Base-by-base conservation (phyloP, 2,888 invertebrate species). In the Sphaerophoria rueppellii region DNA sequence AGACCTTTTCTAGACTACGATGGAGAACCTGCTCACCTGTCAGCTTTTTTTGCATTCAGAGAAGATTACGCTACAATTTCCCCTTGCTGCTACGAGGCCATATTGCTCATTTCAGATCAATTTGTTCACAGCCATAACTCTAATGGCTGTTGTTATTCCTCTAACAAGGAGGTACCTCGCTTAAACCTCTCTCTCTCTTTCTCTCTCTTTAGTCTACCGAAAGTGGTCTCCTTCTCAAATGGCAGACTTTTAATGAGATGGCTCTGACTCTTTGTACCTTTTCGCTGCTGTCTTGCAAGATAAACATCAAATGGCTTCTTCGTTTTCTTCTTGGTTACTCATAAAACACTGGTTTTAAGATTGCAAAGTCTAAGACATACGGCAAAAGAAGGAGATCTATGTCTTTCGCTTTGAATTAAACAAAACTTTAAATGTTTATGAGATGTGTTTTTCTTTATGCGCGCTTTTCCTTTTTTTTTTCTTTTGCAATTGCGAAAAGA, bases 401-500 rank as follows among this genome's bases (percentile, higher is more conserved):
- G 14, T 14, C 24, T 60, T 60, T 61, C 6, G 50, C 52, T 77
- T 61, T 24, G 58, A 54, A 63, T 71, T 74, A 72, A 52, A 55
- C 40, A 61, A 70, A 71, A 75, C 54, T 46, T 60, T 40, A 67
- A 71, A 83, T 79, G 79, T 69, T 83, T 83, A 79, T 79, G 70
- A 58, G 74, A 71, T 74, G 78, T 34, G 24, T 24, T 24, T 24
- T 24, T 24, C 24, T 24, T 14, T 40, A 32, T 61, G 5, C 24
- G 61, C 52, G 70, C 54, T 74, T 72, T 83, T 52, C 50, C 32
- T 52, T 65, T 46, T 70, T 24, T 43, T 43, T 43, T 43, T 43
- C 12, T 1, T 40, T 40, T 24, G 24, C 24, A 24, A 24, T 24
- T 24, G 24, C 40, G 1, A 7, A 6, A 9, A 16, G 48, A 35